Base-by-base conservation (phyloP, 2,113 vertebrate genomes). In the Rutilus rutilus region DNA sequence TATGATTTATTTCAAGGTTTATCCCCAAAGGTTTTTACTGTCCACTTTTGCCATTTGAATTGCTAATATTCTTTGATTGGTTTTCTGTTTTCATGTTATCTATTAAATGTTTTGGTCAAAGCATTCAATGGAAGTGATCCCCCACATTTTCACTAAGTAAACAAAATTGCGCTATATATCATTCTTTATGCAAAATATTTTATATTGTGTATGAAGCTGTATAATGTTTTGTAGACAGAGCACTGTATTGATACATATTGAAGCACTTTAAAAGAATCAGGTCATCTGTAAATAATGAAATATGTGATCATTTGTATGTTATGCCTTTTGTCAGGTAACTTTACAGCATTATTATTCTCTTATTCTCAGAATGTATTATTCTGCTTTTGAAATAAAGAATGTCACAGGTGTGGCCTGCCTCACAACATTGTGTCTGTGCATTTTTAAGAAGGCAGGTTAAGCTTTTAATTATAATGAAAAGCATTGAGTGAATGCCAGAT, bases 191-290 rank as follows among this genome's bases (percentile, higher is more conserved):
- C 23, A 62, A 42, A 25, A 42, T 45, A 45, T 64, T 64, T 80
- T 64, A 19, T 64, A 62, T 80, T 8, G 27, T 17, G 39, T 62
- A 47, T 39, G 71, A 59, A 83, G 76, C n/a, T 47, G 23, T 83
- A 71, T 78, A 2, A 27, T 74, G 30, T 64, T 83, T 33, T 71
- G 47, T 52, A 59, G 30, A 60, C 33, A 2, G 33, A 71, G n/a
- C 57, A 25, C 57, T 64, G 6, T 76, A 33, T 27, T 64, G 9
- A 76, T 45, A 10, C 71, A 17, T 30, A 85, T 21, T 59, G 27
- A 82, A 85, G 87, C 87, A 88, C 83, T 78, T 88, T 88, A 82
- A 85, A 45, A 27, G 14, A 65, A 59, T 59, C 27, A 59, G 30
- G 45, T 64, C 33, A 25, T 81, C 67, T 87, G 78, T 87, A 87